A percentile compares a stretch with the other conserved stretches of the same genome.
Evolutionary conservation across 2,888 invertebrate genomes (phyloP).

Genomic region (Eubasilissa splendida): DNA sequence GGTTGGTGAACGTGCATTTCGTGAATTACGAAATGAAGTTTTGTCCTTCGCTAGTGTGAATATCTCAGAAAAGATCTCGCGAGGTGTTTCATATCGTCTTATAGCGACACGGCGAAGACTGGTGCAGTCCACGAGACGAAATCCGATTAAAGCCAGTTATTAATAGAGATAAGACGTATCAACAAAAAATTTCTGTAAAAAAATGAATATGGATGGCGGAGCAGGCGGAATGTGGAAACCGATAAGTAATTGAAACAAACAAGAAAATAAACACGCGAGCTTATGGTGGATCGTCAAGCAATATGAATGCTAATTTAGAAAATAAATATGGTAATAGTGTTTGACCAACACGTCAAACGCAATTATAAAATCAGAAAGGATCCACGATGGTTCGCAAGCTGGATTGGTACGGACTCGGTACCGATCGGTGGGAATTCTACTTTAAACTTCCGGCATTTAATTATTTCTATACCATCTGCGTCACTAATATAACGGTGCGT

Average conservation of each 20-base stretch:
- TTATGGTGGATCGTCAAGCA: slow-evolving; percentile 43
- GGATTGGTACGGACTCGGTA: not conserved
- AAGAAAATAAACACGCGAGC: slow-evolving; percentile 49
- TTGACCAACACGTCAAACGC: slow-evolving; percentile 33
- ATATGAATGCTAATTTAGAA: slow-evolving; percentile 47
- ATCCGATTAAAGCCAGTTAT: slow-evolving; percentile 4
- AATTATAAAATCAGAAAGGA: slow-evolving; percentile 24
- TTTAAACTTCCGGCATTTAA: no score
- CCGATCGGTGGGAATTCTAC: no score
- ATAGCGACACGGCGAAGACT: no score
- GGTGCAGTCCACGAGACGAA: no score
- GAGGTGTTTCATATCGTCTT: no score
- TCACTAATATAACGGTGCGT: no score
- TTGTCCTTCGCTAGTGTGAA: no score
- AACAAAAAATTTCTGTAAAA: slow-evolving; percentile 2
- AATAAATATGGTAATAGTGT: slow-evolving; percentile 48
- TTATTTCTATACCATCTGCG: no score
- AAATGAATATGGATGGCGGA: not conserved
- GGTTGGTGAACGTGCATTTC: no score
- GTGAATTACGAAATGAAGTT: no score
- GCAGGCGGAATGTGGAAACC: slow-evolving; percentile 38
- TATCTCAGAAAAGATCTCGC: no score
- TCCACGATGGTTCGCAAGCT: not conserved
- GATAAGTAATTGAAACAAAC: slow-evolving; percentile 44
- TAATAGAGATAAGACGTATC: slow-evolving; percentile 3